phyloP scores from a whole-genome alignment of 2,888 invertebrate genomes.

The Drosophila yooni region DNA sequence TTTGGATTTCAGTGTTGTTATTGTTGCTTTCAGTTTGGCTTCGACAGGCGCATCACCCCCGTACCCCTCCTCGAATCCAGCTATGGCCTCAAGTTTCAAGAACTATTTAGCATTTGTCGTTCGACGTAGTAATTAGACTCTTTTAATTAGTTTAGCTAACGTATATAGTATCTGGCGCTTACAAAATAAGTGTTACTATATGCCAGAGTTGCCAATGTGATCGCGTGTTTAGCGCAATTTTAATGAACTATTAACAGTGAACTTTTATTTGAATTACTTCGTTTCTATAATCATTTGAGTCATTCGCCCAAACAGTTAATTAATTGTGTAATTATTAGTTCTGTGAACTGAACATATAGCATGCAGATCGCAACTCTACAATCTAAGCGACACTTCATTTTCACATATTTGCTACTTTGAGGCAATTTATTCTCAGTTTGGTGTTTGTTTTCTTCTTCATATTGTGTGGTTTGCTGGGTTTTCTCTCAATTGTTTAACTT shows the following conservation, averaged over 20 bases:
- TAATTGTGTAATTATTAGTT: slow-evolving; percentile 37
- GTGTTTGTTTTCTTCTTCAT: slow-evolving; percentile 15
- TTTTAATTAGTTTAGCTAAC: slow-evolving; percentile 45
- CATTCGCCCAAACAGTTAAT: slow-evolving; percentile 48
- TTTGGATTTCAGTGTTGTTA: slow-evolving; percentile 28
- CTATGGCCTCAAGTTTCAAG: slow-evolving; percentile 41
- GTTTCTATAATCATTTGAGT: slow-evolving; percentile 29
- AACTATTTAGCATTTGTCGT: slow-evolving; percentile 22
- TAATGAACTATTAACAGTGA: slow-evolving; percentile 74
- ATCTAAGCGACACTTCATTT: slow-evolving; percentile 26
- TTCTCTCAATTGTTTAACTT: slow-evolving; percentile 69
- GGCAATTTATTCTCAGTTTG: slow-evolving; percentile 28
- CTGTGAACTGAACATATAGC: slow-evolving; percentile 49
- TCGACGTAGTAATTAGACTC: slow-evolving; percentile 40
- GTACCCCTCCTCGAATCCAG: neutral
- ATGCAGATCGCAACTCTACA: slow-evolving; percentile 38
- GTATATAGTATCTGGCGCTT: slow-evolving; percentile 32
- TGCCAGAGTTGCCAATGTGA: slow-evolving; percentile 43
- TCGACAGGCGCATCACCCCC: slow-evolving; percentile 5
- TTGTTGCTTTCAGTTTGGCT: slow-evolving; percentile 38
- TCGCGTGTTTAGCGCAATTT: slow-evolving; percentile 46
- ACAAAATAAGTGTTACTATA: slow-evolving; percentile 60
- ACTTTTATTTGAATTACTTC: slow-evolving; percentile 44
- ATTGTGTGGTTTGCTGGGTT: slow-evolving; percentile 25
- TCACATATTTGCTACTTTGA: slow-evolving; percentile 4